Evolutionary conservation across 2,113 vertebrate genomes (phyloP), one percentile per base, ranked within the genome.

Genomic region (Diglossa brunneiventris): DNA sequence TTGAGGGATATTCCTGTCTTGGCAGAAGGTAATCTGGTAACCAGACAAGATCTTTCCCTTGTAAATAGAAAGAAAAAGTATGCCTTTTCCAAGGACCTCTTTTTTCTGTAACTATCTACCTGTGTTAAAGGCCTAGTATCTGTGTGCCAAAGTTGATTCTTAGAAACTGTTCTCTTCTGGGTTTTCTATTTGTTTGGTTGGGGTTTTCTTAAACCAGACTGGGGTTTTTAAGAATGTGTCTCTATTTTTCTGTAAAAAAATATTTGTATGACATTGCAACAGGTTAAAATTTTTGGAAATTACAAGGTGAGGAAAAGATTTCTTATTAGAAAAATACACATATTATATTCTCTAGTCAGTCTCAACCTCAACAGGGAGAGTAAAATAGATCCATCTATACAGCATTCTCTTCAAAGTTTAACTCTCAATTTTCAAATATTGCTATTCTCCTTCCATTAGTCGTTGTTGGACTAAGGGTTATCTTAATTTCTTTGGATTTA

Each of bases 281-380:
- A 22, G 3, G 15, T 30, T 62, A 78, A 26, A 94, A 83, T 42
- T 42, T 41, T 69, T 67, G 21, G 33, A 75, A 81, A 74, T 20
- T 92, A 6, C 42, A 52, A 78, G 44, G 10, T 64, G 13, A 13
- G 9, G 11, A 77, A 78, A 31, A 74, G 5, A 49, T 67, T 70
- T 80, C 2, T 2, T 46, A 15, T 10, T 0, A 9, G 26, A 78
- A 78, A 81, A 72, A 67, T 22, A 55, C 4, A 19, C 0, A 0
- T 49, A 27, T 18, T 55, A 50, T 55, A 55, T 47, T 42, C 2
- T 2, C 13, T 59, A 63, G 7, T 67, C 6, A 39, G 3, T 12
- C 33, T 70, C 64, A 70, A 26, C 2, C 1, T 13, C 21, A 55
- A 33, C 9, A 53, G 0, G 1, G 31, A 46, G 15, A 47, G 8